Percentiles rank a stretch among this genome's conserved stretches.
Evolutionary conservation across 2,888 invertebrate genomes (phyloP).

Genomic region (Salticus scenicus): DNA sequence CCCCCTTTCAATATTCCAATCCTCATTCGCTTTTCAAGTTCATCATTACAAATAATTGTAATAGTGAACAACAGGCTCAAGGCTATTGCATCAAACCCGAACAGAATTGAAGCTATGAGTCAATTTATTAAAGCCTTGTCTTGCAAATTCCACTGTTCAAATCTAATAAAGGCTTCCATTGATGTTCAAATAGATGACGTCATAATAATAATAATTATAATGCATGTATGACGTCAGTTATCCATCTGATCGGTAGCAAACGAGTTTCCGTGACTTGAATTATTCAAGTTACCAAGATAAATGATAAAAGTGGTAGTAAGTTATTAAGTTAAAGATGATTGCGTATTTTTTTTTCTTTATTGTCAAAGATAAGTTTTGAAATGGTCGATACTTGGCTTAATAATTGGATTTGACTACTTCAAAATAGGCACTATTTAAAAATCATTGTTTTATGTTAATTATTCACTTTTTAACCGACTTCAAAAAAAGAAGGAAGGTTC

Average conservation of each 20-base stretch:
- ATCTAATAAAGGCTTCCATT: not conserved
- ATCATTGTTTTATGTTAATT: too few species aligned
- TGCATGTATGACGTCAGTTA: constrained; percentile 26
- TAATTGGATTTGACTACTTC: too few species aligned
- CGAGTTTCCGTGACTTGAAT: not conserved
- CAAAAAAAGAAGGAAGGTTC: too few species aligned
- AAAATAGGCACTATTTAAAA: too few species aligned
- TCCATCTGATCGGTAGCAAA: not conserved
- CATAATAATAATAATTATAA: constrained; percentile 30
- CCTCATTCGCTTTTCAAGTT: not conserved
- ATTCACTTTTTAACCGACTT: too few species aligned
- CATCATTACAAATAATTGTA: constrained; percentile 5
- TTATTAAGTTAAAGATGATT: too few species aligned
- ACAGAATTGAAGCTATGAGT: not conserved
- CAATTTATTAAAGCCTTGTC: not conserved
- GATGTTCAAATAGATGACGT: constrained; percentile 35
- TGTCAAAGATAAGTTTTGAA: too few species aligned
- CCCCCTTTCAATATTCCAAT: not conserved
- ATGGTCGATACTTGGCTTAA: too few species aligned
- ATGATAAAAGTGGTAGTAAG: too few species aligned
- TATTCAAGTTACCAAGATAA: too few species aligned
- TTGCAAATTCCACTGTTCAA: not conserved
- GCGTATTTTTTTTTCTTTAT: too few species aligned
- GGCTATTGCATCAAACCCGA: not conserved
- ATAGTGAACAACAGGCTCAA: not conserved